These are phyloP conservation scores for Nesogale talazaci DNA, from an alignment of 2,113 vertebrate species.

Conservation along the genomic window DNA sequence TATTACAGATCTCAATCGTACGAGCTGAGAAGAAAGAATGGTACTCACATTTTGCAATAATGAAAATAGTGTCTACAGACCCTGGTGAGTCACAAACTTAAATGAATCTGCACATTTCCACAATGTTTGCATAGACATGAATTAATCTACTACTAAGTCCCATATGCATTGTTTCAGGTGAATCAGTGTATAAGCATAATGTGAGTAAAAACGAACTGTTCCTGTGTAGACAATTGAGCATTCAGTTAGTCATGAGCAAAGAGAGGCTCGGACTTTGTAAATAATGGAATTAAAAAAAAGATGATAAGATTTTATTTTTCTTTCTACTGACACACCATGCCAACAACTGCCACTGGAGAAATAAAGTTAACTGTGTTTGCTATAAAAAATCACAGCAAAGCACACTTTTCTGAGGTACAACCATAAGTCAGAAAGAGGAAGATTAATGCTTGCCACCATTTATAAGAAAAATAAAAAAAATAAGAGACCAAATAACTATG, in stretches of 20 bases:
- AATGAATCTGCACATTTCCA: not conserved
- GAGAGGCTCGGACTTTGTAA: slow-evolving; percentile 24
- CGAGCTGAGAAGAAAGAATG: slow-evolving; percentile 10
- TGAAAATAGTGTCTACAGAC: not conserved
- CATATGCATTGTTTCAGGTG: not conserved
- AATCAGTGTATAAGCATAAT: slow-evolving; percentile 21
- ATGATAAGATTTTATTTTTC: slow-evolving; percentile 3
- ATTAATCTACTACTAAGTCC: not conserved
- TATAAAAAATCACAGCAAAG: not conserved
- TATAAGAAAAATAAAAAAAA: slow-evolving; percentile 44
- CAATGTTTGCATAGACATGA: slow-evolving; percentile 22
- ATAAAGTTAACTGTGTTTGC: not conserved
- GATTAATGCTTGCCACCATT: not conserved
- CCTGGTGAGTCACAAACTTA: too few relatives aligned
- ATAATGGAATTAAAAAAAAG: not conserved
- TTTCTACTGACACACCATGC: slow-evolving; percentile 10
- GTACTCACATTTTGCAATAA: slow-evolving; percentile 13
- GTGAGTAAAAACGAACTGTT: slow-evolving; percentile 6
- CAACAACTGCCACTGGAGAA: slow-evolving; percentile 19
- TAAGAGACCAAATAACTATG: not conserved
- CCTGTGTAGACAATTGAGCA: not conserved
- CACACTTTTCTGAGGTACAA: slow-evolving; percentile 22
- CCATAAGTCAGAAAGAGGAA: slow-evolving; percentile 19
- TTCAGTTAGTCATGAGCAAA: slow-evolving; percentile 9
- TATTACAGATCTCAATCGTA: slow-evolving; percentile 10